A percentile compares a stretch with the other conserved stretches of the same genome.
Evolutionary conservation across 2,113 vertebrate species (phyloP).

Genomic region (Octodon degus): DNA sequence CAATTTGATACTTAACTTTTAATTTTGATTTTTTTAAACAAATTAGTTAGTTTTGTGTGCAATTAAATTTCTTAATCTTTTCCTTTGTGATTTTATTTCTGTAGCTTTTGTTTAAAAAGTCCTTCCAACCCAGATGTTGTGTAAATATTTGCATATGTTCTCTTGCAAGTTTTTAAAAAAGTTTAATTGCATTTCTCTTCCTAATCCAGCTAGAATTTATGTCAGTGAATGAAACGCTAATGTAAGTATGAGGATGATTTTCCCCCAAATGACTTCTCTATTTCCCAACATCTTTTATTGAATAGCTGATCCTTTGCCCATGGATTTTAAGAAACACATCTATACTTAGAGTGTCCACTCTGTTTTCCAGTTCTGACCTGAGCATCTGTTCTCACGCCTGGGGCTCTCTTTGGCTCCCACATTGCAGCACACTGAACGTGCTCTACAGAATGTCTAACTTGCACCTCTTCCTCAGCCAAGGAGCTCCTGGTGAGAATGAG

Average conservation of each 20-base stretch:
- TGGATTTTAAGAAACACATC: neutral
- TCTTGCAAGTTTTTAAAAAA: neutral
- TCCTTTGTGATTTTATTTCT: neutral
- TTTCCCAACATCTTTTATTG: neutral
- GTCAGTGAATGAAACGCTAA: neutral
- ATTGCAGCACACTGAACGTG: neutral
- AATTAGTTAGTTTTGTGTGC: neutral
- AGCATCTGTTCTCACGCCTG: neutral
- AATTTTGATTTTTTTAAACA: conserved; percentile 3
- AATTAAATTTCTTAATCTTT: neutral
- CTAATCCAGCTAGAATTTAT: neutral
- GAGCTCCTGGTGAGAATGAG: neutral
- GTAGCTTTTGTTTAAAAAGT: conserved; percentile 29
- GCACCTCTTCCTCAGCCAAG: neutral
- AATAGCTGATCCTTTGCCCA: neutral
- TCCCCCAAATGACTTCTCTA: neutral
- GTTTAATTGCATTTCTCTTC: neutral
- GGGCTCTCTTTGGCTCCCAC: neutral
- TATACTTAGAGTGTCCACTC: neutral
- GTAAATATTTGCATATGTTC: neutral
- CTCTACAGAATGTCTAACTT: neutral
- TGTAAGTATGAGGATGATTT: neutral
- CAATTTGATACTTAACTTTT: neutral
- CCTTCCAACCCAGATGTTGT: neutral
- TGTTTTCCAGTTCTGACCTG: neutral